phyloP scores from a whole-genome alignment of 2,113 vertebrate genomes.

The Rhinopomastus cyanomelas region DNA sequence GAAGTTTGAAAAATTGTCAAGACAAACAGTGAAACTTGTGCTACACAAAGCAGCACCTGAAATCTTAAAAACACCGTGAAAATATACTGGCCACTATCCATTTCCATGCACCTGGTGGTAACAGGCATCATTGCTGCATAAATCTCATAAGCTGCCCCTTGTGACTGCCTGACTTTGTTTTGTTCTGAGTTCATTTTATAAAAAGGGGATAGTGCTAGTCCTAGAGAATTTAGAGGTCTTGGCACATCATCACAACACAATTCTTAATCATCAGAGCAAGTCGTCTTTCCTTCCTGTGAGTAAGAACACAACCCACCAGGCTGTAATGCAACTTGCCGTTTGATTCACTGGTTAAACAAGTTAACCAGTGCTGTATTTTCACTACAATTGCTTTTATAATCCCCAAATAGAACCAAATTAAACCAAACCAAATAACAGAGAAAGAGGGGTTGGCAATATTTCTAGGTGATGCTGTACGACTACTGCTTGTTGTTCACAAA shows the following conservation, averaged over 20 bases:
- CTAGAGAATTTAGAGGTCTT: neutral
- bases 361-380: too few relatives aligned
- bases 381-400: too few relatives aligned
- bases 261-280: neutral
- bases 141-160: neutral
- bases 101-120: neutral
- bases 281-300: neutral
- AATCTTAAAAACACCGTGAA: neutral
- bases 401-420: too few relatives aligned
- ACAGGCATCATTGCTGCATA: neutral
- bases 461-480: neutral
- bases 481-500: neutral
- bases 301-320: neutral
- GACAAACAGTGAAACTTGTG: neutral
- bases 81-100: neutral
- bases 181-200: neutral
- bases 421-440: too few relatives aligned
- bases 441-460: neutral
- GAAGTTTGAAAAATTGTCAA: neutral
- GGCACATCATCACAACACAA: neutral
- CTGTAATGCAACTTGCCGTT: neutral
- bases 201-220: neutral
- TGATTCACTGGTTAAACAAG: neutral
- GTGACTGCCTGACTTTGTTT: neutral
- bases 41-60: neutral